These are phyloP conservation scores for Luperina nickerlii DNA, from an alignment of 2,888 invertebrate genomes.

Conservation along the genomic window DNA sequence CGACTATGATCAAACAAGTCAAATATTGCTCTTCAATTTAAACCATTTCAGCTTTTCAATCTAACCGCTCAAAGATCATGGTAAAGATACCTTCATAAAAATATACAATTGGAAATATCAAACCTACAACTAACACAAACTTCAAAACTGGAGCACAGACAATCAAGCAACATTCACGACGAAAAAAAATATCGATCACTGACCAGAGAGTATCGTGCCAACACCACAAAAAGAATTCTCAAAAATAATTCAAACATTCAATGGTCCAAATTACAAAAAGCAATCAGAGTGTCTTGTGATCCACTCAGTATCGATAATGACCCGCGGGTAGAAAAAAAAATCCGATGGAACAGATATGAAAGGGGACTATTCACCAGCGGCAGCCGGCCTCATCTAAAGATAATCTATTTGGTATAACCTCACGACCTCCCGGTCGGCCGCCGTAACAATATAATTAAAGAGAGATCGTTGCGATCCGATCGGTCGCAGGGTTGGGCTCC, in stretches of 20 bases:
- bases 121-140: constrained; percentile 37
- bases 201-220: constrained; percentile 73
- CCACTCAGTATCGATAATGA: constrained; percentile 81
- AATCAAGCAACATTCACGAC: constrained; percentile 68
- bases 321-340: constrained; percentile 80
- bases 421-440: constrained; percentile 86
- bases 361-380: constrained; percentile 78
- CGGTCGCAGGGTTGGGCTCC: constrained; percentile 68
- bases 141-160: constrained; percentile 61
- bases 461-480: constrained; percentile 81
- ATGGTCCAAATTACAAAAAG: constrained; percentile 85
- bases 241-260: constrained; percentile 83
- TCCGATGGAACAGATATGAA: constrained; percentile 84
- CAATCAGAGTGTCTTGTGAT: constrained; percentile 84
- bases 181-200: constrained; percentile 70
- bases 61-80: constrained; percentile 29
- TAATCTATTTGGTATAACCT: constrained; percentile 90
- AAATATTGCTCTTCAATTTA: background rate
- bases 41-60: constrained; percentile 36
- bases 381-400: constrained; percentile 80
- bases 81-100: constrained; percentile 31
- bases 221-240: constrained; percentile 81
- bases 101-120: constrained; percentile 45
- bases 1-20: background rate
- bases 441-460: constrained; percentile 90